Evolutionary conservation across 2,113 vertebrate genomes (phyloP).

Genomic region (Mugil cephalus): DNA sequence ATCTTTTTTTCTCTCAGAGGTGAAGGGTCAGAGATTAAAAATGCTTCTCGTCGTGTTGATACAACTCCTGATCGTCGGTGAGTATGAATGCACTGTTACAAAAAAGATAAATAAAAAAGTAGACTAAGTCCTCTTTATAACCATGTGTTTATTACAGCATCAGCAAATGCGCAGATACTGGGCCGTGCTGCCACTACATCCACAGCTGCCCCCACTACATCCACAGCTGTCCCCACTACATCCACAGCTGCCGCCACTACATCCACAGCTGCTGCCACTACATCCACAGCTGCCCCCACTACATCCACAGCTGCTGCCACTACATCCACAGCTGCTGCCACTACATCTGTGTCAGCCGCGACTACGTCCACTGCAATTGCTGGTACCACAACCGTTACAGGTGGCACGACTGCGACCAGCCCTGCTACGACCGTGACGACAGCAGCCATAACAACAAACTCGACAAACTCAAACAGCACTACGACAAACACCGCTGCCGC

Average conservation of each 20-base stretch:
- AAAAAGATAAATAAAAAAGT: too few relatives aligned
- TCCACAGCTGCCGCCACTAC: background rate
- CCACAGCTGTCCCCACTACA: background rate
- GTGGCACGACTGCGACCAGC: accelerated
- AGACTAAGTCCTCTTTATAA: background rate
- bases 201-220: accelerated
- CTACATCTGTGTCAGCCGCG: accelerated
- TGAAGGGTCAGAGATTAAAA: conserved; percentile 10
- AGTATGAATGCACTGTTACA: conserved; percentile 24
- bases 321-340: accelerated
- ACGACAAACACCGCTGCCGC: background rate
- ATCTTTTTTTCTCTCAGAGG: conserved; percentile 24
- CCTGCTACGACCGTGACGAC: background rate
- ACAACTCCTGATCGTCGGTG: conserved; percentile 47
- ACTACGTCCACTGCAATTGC: accelerated
- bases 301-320: background rate
- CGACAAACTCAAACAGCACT: background rate
- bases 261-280: background rate
- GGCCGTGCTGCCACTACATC: background rate
- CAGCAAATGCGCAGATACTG: conserved; percentile 5
- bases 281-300: accelerated
- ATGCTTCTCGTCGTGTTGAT: conserved; percentile 56
- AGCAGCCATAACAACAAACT: background rate
- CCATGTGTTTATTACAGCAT: conserved; percentile 12
- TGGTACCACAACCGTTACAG: accelerated